Base-by-base conservation (phyloP, 2,888 invertebrate species). In the Pollenia labialis region DNA sequence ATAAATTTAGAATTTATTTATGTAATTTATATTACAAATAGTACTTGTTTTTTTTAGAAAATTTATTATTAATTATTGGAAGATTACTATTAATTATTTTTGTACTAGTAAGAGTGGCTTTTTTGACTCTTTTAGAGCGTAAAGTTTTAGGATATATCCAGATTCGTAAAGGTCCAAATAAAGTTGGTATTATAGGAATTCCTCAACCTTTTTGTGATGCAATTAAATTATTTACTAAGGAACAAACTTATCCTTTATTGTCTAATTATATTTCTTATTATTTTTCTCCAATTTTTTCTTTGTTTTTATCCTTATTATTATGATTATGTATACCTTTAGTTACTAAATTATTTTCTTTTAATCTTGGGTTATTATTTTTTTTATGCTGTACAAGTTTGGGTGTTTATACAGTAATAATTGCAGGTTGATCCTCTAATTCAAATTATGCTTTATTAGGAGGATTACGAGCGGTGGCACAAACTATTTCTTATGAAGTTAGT, bases 401-500 rank as follows among this genome's bases (percentile, higher is more conserved):
- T 0, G 95, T 96, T 89, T 96, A 96, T 94, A 94, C 94, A 0
- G 91, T 96, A 72, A 95, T 96, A 92, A 90, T 95, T 89, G 93
- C 95, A 10, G 96, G 96, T 0, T 96, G 95, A 91, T 94, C 96
- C 88, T 96, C 96, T 11, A 96, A 96, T 94, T 96, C 96, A 76
- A 95, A 95, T 94, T 96, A 96, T 95, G 93, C 96, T 56, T 94
- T 96, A 91, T 94, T 96, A 90, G 96, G 96, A 0, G 94, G 95
- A 0, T 93, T 96, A 88, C 96, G 96, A 0, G 94, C 95, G 1
- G 94, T 96, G 0, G 95, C 96, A 92, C 96, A 96, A 93, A 96
- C 95, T 82, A 95, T 96, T 95, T 96, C 96, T 91, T 96, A 96
- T 95, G 96, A 96, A 93, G 95, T 96, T 52, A 95, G 95, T 16